Conservation (phyloP, 2,888 invertebrate species). For the Tetragnatha montana region DNA sequence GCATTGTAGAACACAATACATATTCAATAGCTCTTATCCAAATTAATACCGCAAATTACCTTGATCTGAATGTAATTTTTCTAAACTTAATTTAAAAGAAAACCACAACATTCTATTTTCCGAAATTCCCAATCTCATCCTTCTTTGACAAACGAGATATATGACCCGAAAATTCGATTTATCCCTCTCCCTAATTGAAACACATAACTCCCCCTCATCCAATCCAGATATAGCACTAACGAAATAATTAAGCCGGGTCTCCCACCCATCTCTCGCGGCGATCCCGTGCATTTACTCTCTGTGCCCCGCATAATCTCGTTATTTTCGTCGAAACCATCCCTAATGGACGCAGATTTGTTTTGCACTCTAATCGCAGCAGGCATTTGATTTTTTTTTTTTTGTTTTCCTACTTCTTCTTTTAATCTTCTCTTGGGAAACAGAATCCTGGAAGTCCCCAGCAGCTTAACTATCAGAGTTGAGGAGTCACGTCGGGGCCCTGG, state of each 20-base stretch:
- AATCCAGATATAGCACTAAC: not conserved
- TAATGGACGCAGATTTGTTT: not conserved
- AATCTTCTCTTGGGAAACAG: not conserved
- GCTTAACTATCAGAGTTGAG: not conserved
- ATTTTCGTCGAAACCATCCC: not conserved
- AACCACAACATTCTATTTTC: too few relatives aligned
- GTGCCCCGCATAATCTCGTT: not conserved
- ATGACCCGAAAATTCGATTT: not conserved
- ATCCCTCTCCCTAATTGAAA: not conserved
- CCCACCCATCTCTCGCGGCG: not conserved
- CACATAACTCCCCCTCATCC: not conserved
- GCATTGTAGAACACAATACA: too few relatives aligned
- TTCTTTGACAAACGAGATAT: not conserved
- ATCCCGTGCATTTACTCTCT: not conserved
- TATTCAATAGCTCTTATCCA: too few relatives aligned
- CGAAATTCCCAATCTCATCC: too few relatives aligned
- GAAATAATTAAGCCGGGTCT: not conserved
- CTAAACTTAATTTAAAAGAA: too few relatives aligned
- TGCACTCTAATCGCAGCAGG: not conserved
- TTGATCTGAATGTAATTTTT: too few relatives aligned
- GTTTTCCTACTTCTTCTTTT: not conserved
- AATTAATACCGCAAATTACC: too few relatives aligned
- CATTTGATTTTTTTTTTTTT: not conserved
- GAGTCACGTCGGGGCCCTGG: not conserved
- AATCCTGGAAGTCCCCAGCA: not conserved